These are phyloP conservation scores for Argyresthia albistria DNA, from an alignment of 2,888 invertebrate species.

Conservation along the genomic window DNA sequence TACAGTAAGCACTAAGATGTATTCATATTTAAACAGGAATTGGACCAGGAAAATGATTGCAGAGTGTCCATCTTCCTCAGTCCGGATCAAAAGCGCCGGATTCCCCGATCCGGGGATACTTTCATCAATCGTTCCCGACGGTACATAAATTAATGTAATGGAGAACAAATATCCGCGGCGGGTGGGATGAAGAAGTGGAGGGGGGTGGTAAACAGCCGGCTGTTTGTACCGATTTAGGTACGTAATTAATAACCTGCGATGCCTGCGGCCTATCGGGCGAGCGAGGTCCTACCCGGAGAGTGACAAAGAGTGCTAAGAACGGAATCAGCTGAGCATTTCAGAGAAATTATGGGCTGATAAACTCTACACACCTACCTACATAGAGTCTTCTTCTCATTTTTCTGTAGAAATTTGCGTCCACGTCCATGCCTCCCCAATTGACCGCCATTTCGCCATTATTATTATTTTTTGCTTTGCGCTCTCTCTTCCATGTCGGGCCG, in stretches of 20 bases:
- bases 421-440: too few relatives aligned
- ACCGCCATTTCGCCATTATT: too few relatives aligned
- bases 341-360: background rate
- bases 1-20: too few relatives aligned
- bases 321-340: background rate
- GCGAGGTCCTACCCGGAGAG: background rate
- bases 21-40: too few relatives aligned
- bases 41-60: too few relatives aligned
- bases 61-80: too few relatives aligned
- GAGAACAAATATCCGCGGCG: conserved; percentile 21
- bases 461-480: too few relatives aligned
- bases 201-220: too few relatives aligned
- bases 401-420: too few relatives aligned
- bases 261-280: too few relatives aligned
- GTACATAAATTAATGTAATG: conserved; percentile 25
- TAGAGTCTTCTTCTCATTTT: background rate
- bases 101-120: conserved; percentile 7
- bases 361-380: background rate
- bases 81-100: conserved; percentile 1
- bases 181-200: background rate
- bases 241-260: conserved; percentile 4
- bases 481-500: too few relatives aligned
- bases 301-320: background rate
- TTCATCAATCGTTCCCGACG: conserved; percentile 20
- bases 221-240: background rate